Evolutionary conservation across 2,797 vertebrate species (phyloP), one percentile per base, ranked within the genome.

Genomic region (Acipenser ruthenus): DNA sequence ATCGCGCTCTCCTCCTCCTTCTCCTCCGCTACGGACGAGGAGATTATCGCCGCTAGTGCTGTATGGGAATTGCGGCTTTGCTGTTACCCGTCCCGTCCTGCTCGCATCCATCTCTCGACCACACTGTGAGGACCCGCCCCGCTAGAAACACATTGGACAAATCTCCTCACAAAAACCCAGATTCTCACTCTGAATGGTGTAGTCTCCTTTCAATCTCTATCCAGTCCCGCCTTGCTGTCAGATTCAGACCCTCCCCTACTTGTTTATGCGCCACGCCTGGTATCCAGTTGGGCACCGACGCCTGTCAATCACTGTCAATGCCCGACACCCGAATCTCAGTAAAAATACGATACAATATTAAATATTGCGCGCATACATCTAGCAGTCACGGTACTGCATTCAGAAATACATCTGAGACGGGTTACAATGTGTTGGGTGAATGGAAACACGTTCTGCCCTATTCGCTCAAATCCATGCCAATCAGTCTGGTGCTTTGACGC

Each of bases 151-250:
- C 61, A 55, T 61, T 65, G 71, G 69, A 69, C 66, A 62, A 55
- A 59, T 53, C 56, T 53, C 18, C 60, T 23, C 65, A 64, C 52
- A 50, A 66, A 52, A 68, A 63, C 49, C n/a, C 12, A 62, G 63
- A 64, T 3, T 73, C 62, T 69, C 63, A 63, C 18, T 70, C 10
- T 71, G 50, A 90, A 84, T 88, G 85, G 86, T 62, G 15, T 64
- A 50, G 12, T 4, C n/a, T 7, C 62, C 68, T 75, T 76, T 82
- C 86, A 77, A 47, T 50, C 71, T 68, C 68, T 7, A 11, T 6
- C 8, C 47, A 18, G 68, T 47, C 50, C 58, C 58, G 50, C 65
- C 62, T 70, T 67, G 23, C 51, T 64, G 23, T 58, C 64, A 58
- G 59, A 56, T 61, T 65, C 56, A 52, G 60, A 49, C 48, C 62